Evolutionary conservation across 2,113 vertebrate genomes (phyloP), one percentile per base, ranked within the genome.

Genomic region (Gila orcuttii): DNA sequence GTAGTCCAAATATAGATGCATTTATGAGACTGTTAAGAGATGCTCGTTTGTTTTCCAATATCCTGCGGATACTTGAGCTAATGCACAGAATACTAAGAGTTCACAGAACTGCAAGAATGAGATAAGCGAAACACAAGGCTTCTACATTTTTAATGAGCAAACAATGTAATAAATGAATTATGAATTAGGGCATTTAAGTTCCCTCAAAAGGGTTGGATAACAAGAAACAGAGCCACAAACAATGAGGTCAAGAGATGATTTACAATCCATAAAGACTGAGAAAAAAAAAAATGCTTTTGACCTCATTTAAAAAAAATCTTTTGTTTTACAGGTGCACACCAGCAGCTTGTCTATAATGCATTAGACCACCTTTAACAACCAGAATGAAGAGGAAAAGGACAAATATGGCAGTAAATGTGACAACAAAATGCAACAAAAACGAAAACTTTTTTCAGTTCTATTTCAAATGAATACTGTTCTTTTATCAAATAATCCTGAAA

Each of bases 131-230:
- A 79, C 28, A 2, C 47, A 45, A 52, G 39, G 33, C 57, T 75
- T 66, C 57, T 88, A 62, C 82, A 88, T 88, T 86, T 74, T 88
- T 86, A 83, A 88, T 31, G 5, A 66, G 39, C 55, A 75, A 88
- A 88, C 85, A 88, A 69, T 62, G 36, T 60, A 33, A 68, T 88
- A 66, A 86, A 86, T 88, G 57, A 88, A 88, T 86, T 71, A 88
- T 62, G 82, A 73, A 88, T 86, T 77, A 86, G 52, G 80, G 36
- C 80, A 73, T 83, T 86, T 83, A 74, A 86, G 74, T 75, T 79
- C 50, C 82, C 71, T 74, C 78, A 31, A 4, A 45, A 76, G 66
- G 64, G 31, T 39, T 31, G 6, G 47, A 79, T 64, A 50, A 52
- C 66, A 33, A 83, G 39, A 59, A 7, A 71, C 25, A 28, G 19